Conservation (phyloP, 1,140 invertebrate genomes). For the Ceratosolen solmsi region DNA sequence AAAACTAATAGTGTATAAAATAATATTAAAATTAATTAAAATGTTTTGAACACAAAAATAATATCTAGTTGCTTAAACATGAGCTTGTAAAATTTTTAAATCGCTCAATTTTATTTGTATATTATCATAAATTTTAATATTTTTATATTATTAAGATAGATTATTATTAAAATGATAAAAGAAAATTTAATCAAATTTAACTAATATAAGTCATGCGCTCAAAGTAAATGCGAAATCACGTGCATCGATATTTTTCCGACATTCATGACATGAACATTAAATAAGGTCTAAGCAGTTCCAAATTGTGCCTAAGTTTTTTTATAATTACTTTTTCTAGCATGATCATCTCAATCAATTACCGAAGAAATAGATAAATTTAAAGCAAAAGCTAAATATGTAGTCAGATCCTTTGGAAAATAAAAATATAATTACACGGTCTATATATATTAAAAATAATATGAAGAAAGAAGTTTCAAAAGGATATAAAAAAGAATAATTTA, state of each 20-base stretch:
- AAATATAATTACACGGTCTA: neutral
- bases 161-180: neutral
- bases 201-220: neutral
- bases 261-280: conserved; percentile 19
- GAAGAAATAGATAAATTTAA: neutral
- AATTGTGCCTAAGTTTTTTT: conserved; percentile 73
- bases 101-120: neutral
- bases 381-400: neutral
- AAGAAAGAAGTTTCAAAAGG: neutral
- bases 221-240: neutral
- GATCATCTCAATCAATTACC: conserved; percentile 57
- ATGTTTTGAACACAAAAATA: neutral
- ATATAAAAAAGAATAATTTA: conserved; percentile 25
- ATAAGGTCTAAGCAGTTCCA: conserved; percentile 71
- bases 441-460: neutral
- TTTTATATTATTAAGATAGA: neutral
- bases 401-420: neutral
- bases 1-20: neutral
- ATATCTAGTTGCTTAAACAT: too few relatives aligned
- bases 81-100: neutral
- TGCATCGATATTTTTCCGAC: conserved; percentile 14
- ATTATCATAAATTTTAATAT: neutral
- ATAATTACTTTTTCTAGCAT: conserved; percentile 69
- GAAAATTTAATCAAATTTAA: conserved; percentile 23
- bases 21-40: neutral